phyloP scores from a whole-genome alignment of 2,888 invertebrate genomes.

The Criorhina ranunculi region DNA sequence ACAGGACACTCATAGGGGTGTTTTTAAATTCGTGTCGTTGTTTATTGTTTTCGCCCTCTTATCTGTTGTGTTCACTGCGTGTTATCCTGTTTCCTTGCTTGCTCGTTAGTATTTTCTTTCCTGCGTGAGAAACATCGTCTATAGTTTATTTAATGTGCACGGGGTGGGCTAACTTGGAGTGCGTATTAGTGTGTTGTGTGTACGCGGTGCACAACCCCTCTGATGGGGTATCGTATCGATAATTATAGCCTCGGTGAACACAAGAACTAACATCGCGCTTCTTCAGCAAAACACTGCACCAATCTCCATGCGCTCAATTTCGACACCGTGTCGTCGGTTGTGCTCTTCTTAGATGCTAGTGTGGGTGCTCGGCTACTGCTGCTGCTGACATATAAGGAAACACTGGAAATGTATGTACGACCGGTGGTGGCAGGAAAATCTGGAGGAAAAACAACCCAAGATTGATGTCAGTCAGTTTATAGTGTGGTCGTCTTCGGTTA shows the following conservation, averaged over 20 bases:
- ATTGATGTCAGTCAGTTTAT: constrained; percentile 77
- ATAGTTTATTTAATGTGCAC: constrained; percentile 57
- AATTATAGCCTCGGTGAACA: constrained; percentile 66
- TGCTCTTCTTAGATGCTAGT: constrained; percentile 69
- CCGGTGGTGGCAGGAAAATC: constrained; percentile 62
- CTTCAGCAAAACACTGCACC: constrained; percentile 58
- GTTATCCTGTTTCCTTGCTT: constrained; percentile 75
- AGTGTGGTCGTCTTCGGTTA: constrained; percentile 76
- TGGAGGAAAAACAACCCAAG: constrained; percentile 74
- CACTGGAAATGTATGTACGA: constrained; percentile 51
- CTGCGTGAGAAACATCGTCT: constrained; percentile 69
- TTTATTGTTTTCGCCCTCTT: constrained; percentile 72
- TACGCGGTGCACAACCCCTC: constrained; percentile 8
- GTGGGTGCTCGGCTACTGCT: constrained; percentile 69
- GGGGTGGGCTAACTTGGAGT: constrained; percentile 17
- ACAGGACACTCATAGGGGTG: constrained; percentile 60
- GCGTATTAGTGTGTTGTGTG: constrained; percentile 51
- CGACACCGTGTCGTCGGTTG: constrained; percentile 54
- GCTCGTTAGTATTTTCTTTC: constrained; percentile 54
- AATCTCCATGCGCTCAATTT: constrained; percentile 67
- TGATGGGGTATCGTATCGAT: constrained; percentile 71
- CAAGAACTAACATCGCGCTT: constrained; percentile 62
- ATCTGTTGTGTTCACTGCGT: constrained; percentile 72
- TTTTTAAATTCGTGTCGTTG: constrained; percentile 61
- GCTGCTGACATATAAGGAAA: constrained; percentile 63